Base-by-base conservation (phyloP, 2,113 vertebrate genomes). In the Sorex araneus region DNA sequence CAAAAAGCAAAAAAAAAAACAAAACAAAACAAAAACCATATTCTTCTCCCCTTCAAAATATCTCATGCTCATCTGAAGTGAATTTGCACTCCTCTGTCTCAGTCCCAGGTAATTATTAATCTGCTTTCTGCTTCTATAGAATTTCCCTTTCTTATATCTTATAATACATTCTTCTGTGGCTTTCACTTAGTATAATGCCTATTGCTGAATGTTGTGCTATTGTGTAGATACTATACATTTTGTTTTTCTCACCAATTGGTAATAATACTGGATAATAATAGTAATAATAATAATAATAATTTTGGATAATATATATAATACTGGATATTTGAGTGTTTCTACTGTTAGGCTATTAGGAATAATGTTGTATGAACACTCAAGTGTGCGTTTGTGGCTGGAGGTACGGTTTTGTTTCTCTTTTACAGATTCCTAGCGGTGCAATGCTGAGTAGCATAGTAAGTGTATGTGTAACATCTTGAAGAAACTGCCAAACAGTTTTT, bases 401-500 rank as follows among this genome's bases (percentile, higher is more conserved):
- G 5, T 8, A 57, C 34, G 9, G 36, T 36, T 93, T 74, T 36
- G 80, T 73, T 87, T 83, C 34, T 91, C 45, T 79, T 23, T 23
- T 28, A 21, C 77, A 40, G 73, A 54, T 57, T 30, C 43, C 64
- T 40, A 6, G 1, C 25, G 60, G 50, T 28, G 73, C 77, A 66
- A 34, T 93, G 13, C 21, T 76, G 34, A 8, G 47, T 32, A 50
- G 23, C 30, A 67, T 6, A 50, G 32, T 74, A 74, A n/a, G 27
- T 40, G 76, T 84, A 36, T 40, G 40, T 36, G 18, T 89, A 87
- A 50, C 43, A 40, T 71, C 87, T 86, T 77, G 50, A 83, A 54
- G 27, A 71, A 87, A 66, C 12, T 66, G 54, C n/a, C 79, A 50
- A 30, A 3, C 40, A 92, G 28, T 82, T 87, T 32, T 77, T 67